These are phyloP conservation scores for Callocephalon fimbriatum DNA, from an alignment of 2,113 vertebrate species.

Conservation along the genomic window DNA sequence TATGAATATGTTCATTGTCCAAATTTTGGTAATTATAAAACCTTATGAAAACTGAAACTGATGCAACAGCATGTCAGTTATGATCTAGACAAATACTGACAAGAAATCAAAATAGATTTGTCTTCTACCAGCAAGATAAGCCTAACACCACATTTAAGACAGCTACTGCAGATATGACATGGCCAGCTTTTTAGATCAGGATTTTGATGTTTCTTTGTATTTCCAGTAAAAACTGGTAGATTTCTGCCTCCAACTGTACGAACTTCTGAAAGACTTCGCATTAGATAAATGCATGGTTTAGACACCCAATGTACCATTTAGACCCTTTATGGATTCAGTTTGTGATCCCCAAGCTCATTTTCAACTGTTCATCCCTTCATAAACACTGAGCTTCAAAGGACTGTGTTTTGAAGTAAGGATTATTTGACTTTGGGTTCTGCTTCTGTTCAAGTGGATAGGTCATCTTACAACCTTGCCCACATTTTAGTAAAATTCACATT, in stretches of 20 bases:
- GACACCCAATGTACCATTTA: background rate
- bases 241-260: background rate
- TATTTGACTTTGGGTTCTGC: background rate
- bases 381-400: background rate
- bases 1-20: background rate
- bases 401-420: slow-evolving; percentile 6
- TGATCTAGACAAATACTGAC: background rate
- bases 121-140: background rate
- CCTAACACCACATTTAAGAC: background rate
- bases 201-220: background rate
- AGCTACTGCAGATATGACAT: background rate
- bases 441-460: background rate
- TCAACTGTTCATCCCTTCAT: background rate
- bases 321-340: background rate
- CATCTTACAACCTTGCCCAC: background rate
- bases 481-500: background rate
- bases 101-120: background rate
- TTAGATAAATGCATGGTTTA: background rate
- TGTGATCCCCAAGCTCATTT: background rate
- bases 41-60: background rate
- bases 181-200: background rate
- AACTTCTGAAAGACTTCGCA: background rate
- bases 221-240: background rate
- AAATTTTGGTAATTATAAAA: background rate
- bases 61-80: background rate